Base-by-base conservation (phyloP, 2,888 invertebrate species). In the Mythimna vitellina region DNA sequence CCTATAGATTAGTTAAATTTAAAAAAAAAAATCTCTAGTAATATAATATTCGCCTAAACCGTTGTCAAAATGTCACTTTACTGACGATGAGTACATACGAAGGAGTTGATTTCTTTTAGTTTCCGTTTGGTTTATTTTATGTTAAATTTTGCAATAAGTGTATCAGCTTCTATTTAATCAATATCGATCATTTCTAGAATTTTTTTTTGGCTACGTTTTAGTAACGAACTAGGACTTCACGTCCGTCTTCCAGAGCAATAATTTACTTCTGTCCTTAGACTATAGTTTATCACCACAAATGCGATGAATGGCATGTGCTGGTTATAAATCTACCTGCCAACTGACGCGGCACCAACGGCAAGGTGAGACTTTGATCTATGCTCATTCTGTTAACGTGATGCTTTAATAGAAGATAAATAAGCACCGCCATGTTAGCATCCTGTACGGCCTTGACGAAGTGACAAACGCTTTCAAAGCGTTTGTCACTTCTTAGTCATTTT, bases 351-450 rank as follows among this genome's bases (percentile, higher is more conserved):
- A 62, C 60, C 61, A 49, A 54, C 51, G 46, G 14, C 10, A 42
- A 62, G 78, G 82, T 78, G 78, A 49, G 65, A 65, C 82, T 61
- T 17, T 81, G 82, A 78, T 81, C 46, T 38, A 82, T 76, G 64
- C 46, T 53, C 61, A 62, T 65, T 60, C 70, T 53, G 53, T 70
- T 58, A 78, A 1, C 0, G 65, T 35, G 68, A 64, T 56, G 38
- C 46, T 53, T 70, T 67, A 29, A n/a, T 65, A 53, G 14, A 29
- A 38, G 14, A 42, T 77, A 25, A 57, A 57, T 25, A 25, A 56
- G 3, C 20, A 57, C 32, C 32, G 46, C 10, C 25, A 22, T 25
- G 53, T 35, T n/a, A 7, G n/a, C 14, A 22, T 3, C n/a, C 12
- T 17, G 17, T 8, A 29, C 20, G 29, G 17, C 56, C 8, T 8